Evolutionary conservation across 2,797 vertebrate species (phyloP).

Genomic region (Arctocebus calabarensis): DNA sequence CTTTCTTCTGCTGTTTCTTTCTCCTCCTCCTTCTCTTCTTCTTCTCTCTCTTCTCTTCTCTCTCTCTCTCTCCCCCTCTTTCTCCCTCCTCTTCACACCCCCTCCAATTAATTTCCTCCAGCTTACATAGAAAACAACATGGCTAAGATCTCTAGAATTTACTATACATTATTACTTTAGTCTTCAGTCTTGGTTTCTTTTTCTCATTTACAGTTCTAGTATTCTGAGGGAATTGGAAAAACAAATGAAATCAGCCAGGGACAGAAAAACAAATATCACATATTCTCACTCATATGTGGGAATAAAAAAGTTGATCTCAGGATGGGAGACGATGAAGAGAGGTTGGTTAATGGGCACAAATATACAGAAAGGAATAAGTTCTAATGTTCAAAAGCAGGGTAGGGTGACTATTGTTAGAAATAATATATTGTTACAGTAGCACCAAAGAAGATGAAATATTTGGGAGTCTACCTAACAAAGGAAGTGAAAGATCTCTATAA

Average conservation of each 20-base stretch:
- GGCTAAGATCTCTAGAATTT: background rate
- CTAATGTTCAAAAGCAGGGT: background rate
- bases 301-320: background rate
- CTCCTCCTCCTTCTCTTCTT: too few relatives aligned
- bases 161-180: background rate
- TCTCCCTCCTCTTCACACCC: background rate
- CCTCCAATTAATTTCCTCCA: background rate
- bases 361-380: background rate
- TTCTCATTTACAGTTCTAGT: background rate
- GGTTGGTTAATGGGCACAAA: background rate
- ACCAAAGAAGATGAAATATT: too few relatives aligned
- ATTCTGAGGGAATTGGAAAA: background rate
- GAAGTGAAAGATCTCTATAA: too few relatives aligned
- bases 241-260: background rate
- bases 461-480: too few relatives aligned
- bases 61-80: background rate
- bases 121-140: background rate
- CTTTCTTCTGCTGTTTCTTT: too few relatives aligned
- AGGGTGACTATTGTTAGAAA: background rate
- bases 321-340: background rate
- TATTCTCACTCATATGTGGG: background rate
- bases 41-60: too few relatives aligned
- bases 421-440: background rate
- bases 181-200: background rate
- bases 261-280: background rate